Evolutionary conservation across 2,113 vertebrate genomes (phyloP), one percentile per base, ranked within the genome.

Genomic region (Leucosticte australis): DNA sequence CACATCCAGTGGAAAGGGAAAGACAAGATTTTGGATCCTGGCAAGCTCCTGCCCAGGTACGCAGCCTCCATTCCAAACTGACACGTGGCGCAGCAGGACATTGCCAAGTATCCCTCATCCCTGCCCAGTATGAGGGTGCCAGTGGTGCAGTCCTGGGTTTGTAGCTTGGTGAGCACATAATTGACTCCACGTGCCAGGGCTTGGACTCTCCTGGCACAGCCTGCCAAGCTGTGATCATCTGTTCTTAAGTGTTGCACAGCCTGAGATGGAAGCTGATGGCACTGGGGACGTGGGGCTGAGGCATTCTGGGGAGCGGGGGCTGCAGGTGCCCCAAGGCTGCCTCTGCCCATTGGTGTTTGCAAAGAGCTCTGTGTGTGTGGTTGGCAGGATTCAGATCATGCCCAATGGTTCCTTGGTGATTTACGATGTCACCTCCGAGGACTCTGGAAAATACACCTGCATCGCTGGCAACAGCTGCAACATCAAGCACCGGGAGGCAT

Each of bases 381-480:
- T 90, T 92, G 70, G 39, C 97, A 99, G 99, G 98, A 98, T 99
- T 94, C 99, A 99, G 96, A 98, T 98, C 95, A 98, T 99, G 98
- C 96, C 98, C 63, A 99, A 99, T 8, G 99, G 99, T 91, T 99
- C 99, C 52, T 88, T 99, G 84, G 97, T 99, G 81, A 99, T 99
- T 80, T 98, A 97, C 7, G 98, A 99, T 0, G 99, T 99, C 76
- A 98, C 98, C 60, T 98, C 98, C 0, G 99, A 99, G 39, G 99
- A 99, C 96, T 98, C 99, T 0, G 99, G 99, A 77, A 98, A 97
- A 70, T 99, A 99, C 60, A 99, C 99, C 2, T 99, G 99, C 88
- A 99, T 99, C 0, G 99, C 99, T 0, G 99, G 99, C 90, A 99
- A 99, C 97, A 99, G 98, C 97, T 99, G 99, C 97, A 99, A 98